These are phyloP conservation scores for Nixonia krombeini DNA, from an alignment of 1,140 invertebrate genomes.

Conservation along the genomic window DNA sequence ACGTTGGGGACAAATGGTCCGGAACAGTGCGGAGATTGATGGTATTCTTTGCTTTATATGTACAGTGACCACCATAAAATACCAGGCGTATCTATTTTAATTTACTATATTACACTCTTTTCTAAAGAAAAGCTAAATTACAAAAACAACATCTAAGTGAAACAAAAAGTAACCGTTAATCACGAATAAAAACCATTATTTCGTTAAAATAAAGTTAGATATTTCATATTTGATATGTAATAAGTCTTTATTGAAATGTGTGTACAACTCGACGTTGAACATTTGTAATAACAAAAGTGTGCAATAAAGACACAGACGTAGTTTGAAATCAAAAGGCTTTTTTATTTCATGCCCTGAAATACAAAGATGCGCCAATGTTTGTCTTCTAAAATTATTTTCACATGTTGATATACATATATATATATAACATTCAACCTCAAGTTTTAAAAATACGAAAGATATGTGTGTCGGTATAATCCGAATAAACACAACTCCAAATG, in stretches of 20 bases:
- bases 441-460: constrained; percentile 39
- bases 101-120: constrained; percentile 1
- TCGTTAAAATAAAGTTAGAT: no score
- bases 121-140: neutral
- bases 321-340: constrained; percentile 30
- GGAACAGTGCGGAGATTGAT: constrained; percentile 18
- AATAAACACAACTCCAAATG: constrained; percentile 14
- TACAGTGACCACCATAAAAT: constrained; percentile 11
- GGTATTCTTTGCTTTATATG: constrained; percentile 11
- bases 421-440: constrained; percentile 30
- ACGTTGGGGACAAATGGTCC: constrained; percentile 17
- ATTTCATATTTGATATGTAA: no score
- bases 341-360: constrained; percentile 35
- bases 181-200: no score
- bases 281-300: neutral
- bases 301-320: neutral
- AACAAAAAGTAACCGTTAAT: no score
- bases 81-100: constrained; percentile 9
- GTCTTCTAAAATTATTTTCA: constrained; percentile 31
- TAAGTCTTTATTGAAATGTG: no score
- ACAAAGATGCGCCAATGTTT: constrained; percentile 35
- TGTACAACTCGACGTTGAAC: no score
- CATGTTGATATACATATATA: constrained; percentile 34
- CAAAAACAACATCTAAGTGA: neutral
- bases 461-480: constrained; percentile 34